Evolutionary conservation across 2,113 vertebrate genomes (phyloP).

Genomic region (Seriola rivoliana): DNA sequence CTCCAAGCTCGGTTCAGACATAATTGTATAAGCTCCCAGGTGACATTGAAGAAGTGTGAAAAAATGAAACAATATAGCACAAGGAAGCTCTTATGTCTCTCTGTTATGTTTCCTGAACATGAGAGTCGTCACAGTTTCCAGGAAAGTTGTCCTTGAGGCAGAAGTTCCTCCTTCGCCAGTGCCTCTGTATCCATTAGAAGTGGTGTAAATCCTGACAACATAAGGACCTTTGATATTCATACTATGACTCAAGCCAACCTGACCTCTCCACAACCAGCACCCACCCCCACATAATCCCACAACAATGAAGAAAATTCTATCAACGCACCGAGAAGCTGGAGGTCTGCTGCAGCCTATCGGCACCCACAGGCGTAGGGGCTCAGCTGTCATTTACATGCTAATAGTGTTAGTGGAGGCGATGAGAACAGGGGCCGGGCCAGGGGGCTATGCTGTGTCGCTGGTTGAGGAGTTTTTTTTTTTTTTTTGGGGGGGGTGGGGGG

Average conservation of each 20-base stretch:
- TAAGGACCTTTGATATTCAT: slow-evolving; percentile 52
- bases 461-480: slow-evolving; percentile 18
- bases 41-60: background rate
- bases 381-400: slow-evolving; percentile 79
- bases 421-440: slow-evolving; percentile 28
- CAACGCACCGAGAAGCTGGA: slow-evolving; percentile 61
- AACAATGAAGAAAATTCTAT: slow-evolving; percentile 73
- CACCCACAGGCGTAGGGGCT: slow-evolving; percentile 53
- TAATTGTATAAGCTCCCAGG: background rate
- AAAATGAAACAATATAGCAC: background rate
- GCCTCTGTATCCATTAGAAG: slow-evolving; percentile 10
- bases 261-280: slow-evolving; percentile 33
- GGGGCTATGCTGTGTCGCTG: slow-evolving; percentile 26
- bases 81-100: background rate
- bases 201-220: slow-evolving; percentile 11
- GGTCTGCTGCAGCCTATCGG: slow-evolving; percentile 59
- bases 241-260: slow-evolving; percentile 29
- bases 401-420: slow-evolving; percentile 60
- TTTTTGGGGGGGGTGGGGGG: background rate
- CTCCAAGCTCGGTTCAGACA: background rate
- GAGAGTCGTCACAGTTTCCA: background rate
- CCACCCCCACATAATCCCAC: slow-evolving; percentile 64
- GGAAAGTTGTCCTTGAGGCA: background rate
- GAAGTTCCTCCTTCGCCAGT: background rate
- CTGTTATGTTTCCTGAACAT: background rate